A percentile compares a stretch with the other conserved stretches of the same genome.
Conservation (phyloP, 92 coral and sea anemone species). For the Palythoa grandis region DNA sequence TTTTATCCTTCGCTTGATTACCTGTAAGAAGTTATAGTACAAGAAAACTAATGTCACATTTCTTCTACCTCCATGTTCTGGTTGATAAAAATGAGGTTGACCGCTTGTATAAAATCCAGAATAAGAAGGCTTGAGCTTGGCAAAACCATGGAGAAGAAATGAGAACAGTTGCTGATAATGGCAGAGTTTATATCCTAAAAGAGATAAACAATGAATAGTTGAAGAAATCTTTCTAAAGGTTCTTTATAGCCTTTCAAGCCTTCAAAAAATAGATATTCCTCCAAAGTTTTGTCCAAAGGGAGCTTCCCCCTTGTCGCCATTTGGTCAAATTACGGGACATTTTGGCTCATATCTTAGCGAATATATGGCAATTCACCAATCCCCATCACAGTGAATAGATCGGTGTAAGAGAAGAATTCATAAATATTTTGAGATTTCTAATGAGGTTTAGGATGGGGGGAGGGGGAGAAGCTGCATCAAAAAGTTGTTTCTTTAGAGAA, state of each 20-base stretch:
- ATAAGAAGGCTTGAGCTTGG: slow-evolving; percentile 93
- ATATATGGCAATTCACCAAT: no score
- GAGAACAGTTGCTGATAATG: slow-evolving; percentile 85
- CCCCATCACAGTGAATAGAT: no score
- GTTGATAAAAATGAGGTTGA: slow-evolving; percentile 77
- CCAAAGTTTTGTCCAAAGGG: no score
- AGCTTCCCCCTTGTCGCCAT: no score
- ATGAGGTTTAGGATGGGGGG: no score
- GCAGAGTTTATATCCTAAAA: slow-evolving; percentile 89
- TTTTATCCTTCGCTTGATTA: neutral
- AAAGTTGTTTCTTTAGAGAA: no score
- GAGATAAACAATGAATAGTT: neutral
- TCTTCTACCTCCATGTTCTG: slow-evolving; percentile 80
- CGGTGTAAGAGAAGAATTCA: no score
- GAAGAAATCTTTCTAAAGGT: neutral
- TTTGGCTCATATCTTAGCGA: no score
- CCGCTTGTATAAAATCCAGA: slow-evolving; percentile 92
- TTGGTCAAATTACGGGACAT: no score
- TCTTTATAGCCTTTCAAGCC: neutral
- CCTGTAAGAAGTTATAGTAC: neutral
- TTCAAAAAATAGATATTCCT: no score
- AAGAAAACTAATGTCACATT: neutral
- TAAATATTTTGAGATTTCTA: no score
- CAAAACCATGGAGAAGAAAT: slow-evolving; percentile 88
- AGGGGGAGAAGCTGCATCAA: no score